Base-by-base conservation (phyloP, 2,888 invertebrate genomes). In the Catonia carolina region DNA sequence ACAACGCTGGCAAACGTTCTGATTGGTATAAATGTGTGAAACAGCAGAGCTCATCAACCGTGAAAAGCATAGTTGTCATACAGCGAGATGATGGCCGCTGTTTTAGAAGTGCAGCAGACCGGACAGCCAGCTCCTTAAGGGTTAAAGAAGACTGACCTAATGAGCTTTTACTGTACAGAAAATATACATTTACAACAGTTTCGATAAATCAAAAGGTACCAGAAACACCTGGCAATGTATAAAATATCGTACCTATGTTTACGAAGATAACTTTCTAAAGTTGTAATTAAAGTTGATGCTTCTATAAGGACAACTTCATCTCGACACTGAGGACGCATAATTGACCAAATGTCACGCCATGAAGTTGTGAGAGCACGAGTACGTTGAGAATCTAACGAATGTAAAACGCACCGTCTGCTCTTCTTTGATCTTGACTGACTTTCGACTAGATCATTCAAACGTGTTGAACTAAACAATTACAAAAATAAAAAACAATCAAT, bases 301-400 rank as follows among this genome's bases (percentile, higher is more conserved):
- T 93, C 90, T 55, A 95, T 86, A 50, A 92, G 82, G 42, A 92
- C 87, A 64, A 93, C 85, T 73, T 93, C 92, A 67, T 86, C 85
- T 54, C 85, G 80, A 67, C 89, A 89, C 52, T 85, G 82, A 39
- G 82, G 77, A 48, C 85, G 81, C 89, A 91, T 89, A 63, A 86
- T 85, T 64, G 87, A 85, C 90, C 90, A 90, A 8, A 88, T 86
- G 65, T 88, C 86, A 57, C 84, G 78, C 90, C 89, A 89, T 3
- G 85, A 82, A 55, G 85, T 77, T 41, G 83, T 81, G 66, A 81
- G 77, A 20, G 68, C 66, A 59, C 86, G 80, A 61, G 85, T 84
- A 31, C 87, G 80, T 63, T 90, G 90, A 15, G 90, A 87, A 71
- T 95, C 95, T 64, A 95, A 75, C 12, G 93, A 93, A 74, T 95